Evolutionary conservation across 1,140 invertebrate genomes (phyloP).

Genomic region (Dendroctonus ponderosae): DNA sequence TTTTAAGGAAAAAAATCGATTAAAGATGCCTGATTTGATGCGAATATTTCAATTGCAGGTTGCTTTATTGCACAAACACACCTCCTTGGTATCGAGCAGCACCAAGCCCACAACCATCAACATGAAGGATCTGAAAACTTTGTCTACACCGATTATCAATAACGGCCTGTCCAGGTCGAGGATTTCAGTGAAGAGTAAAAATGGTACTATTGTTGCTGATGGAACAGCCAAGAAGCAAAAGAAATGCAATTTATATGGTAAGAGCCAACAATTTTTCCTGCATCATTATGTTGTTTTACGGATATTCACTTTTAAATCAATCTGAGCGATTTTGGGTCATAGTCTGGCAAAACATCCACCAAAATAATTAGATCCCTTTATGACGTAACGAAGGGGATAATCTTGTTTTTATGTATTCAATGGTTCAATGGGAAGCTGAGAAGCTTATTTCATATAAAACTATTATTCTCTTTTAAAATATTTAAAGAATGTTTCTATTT

Average conservation of each 20-base stretch:
- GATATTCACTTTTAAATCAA: no score
- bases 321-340: no score
- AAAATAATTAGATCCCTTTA: no score
- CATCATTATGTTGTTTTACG: no score
- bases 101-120: constrained; percentile 61
- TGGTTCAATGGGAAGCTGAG: no score
- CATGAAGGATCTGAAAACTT: constrained; percentile 64
- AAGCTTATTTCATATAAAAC: no score
- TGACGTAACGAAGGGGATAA: no score
- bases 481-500: no score
- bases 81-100: constrained; percentile 55
- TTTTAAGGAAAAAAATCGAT: not conserved
- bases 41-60: constrained; percentile 43
- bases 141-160: constrained; percentile 58
- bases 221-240: constrained; percentile 41
- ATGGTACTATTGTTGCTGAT: constrained; percentile 39
- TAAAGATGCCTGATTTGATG: not conserved
- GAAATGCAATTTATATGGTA: constrained; percentile 51
- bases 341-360: no score
- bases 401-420: no score
- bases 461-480: no score
- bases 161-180: constrained; percentile 57
- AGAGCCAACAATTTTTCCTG: not conserved
- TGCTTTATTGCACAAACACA: constrained; percentile 68
- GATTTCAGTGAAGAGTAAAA: constrained; percentile 53